Evolutionary conservation across 2,888 invertebrate genomes (phyloP).

Genomic region (Acleris literana): DNA sequence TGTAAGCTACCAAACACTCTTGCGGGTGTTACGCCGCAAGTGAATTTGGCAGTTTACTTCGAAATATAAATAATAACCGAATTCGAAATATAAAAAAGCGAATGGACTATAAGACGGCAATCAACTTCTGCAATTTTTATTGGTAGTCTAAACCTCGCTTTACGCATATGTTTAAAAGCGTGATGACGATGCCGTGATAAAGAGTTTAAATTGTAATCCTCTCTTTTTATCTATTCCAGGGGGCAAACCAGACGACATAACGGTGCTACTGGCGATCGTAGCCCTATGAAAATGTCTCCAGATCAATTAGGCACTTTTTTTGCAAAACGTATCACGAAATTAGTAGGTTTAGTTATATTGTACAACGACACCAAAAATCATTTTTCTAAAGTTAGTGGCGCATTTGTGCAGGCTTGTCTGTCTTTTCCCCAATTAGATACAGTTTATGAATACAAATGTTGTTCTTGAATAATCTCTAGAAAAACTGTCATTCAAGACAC

Average conservation of each 20-base stretch:
- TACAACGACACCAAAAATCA: conserved; percentile 71
- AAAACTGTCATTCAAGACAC: conserved; percentile 3
- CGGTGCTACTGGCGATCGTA: conserved; percentile 97
- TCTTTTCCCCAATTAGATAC: conserved; percentile 10
- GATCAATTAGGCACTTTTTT: conserved; percentile 68
- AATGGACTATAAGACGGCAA: too few species aligned
- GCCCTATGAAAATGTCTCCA: conserved; percentile 85
- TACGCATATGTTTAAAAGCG: background rate
- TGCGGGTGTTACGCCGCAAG: too few species aligned
- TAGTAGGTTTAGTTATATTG: conserved; percentile 60
- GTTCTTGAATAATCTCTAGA: conserved; percentile 16
- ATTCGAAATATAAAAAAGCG: too few species aligned
- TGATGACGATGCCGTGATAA: background rate
- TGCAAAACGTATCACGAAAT: conserved; percentile 59
- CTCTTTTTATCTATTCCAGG: conserved; percentile 85
- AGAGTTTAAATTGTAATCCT: background rate
- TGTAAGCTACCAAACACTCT: too few species aligned
- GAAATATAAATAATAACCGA: too few species aligned
- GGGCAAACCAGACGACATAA: conserved; percentile 99
- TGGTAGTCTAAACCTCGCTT: too few species aligned
- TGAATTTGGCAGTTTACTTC: too few species aligned
- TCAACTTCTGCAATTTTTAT: too few species aligned
- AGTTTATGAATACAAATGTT: conserved; percentile 19
- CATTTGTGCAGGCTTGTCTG: conserved; percentile 28
- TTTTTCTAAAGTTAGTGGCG: conserved; percentile 32